Conservation (phyloP, 2,113 vertebrate genomes). For the Paramormyrops kingsleyae region DNA sequence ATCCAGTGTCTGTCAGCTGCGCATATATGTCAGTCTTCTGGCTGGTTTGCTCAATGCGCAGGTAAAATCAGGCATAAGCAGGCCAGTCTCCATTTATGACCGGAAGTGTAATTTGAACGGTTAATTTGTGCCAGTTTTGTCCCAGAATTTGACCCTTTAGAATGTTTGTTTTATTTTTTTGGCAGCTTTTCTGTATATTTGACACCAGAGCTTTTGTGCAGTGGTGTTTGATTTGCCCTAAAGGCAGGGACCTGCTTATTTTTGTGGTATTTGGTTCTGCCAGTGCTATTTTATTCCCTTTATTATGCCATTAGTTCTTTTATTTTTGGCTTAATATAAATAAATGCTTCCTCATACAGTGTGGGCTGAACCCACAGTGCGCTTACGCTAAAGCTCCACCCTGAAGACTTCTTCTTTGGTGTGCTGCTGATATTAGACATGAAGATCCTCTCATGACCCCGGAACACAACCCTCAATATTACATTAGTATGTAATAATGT, state of each 20-base stretch:
- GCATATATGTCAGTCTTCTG: not conserved
- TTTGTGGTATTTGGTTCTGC: not conserved
- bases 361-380: not conserved
- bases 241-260: not conserved
- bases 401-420: not conserved
- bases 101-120: not conserved
- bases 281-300: not conserved
- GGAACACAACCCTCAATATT: not conserved
- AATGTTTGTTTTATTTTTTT: not conserved
- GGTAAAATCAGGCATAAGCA: not conserved
- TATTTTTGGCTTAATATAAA: not conserved
- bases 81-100: not conserved
- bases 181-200: not conserved
- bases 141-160: not conserved
- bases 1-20: not conserved
- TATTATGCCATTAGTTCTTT: not conserved
- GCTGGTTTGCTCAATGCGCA: not conserved
- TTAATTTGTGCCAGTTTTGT: not conserved
- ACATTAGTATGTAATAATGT: not conserved
- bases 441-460: not conserved
- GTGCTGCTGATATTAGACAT: not conserved
- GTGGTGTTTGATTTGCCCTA: not conserved
- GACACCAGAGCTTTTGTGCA: not conserved
- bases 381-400: not conserved
- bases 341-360: not conserved